Evolutionary conservation across 2,113 vertebrate genomes (phyloP).

Genomic region (Pungitius pungitius): DNA sequence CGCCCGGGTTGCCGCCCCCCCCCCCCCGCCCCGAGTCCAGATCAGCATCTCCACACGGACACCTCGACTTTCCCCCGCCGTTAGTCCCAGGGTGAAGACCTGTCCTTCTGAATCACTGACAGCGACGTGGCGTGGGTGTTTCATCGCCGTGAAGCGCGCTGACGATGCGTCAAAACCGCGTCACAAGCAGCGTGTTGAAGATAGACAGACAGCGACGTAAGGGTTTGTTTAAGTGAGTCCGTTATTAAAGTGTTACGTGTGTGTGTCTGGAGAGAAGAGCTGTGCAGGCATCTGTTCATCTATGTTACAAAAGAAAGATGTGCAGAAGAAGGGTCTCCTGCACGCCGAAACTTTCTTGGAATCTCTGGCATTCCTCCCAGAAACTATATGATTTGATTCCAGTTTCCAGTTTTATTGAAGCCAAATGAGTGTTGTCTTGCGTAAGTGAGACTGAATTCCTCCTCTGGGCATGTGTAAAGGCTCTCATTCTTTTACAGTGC

Average conservation of each 20-base stretch:
- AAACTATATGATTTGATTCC: background rate
- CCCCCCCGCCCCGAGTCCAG: slow-evolving; percentile 10
- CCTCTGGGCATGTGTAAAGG: background rate
- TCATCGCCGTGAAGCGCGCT: no score
- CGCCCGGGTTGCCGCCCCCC: slow-evolving; percentile 3
- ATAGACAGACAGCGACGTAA: no score
- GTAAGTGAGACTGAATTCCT: background rate
- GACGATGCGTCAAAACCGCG: no score
- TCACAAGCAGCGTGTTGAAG: no score
- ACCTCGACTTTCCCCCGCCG: slow-evolving; percentile 1
- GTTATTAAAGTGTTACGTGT: no score
- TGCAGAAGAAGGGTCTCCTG: slow-evolving; percentile 6
- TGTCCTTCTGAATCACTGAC: slow-evolving; percentile 28
- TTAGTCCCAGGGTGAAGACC: background rate
- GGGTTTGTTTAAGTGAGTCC: no score
- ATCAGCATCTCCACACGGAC: slow-evolving; percentile 29
- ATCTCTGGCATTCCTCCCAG: slow-evolving; percentile 2
- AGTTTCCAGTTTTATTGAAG: background rate
- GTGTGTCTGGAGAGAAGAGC: no score
- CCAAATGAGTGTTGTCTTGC: background rate
- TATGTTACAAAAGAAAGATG: background rate
- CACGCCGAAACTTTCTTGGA: background rate
- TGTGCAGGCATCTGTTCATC: no score
- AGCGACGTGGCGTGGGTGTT: no score
- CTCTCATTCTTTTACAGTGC: background rate